Base-by-base conservation (phyloP, 2,888 invertebrate species). In the Papilio gigon region DNA sequence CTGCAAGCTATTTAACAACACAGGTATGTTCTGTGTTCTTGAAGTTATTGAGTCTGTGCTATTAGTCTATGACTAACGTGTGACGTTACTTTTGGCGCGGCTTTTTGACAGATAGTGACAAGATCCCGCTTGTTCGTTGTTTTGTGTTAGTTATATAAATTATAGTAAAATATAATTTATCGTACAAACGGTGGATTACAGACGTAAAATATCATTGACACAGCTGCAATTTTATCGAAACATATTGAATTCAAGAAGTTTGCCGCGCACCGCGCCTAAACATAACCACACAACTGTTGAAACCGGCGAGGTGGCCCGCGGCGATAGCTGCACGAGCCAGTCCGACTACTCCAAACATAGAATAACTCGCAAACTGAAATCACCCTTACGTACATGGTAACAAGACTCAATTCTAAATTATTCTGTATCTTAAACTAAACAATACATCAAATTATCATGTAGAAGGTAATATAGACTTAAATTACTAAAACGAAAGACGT, bases 281-380 rank as follows among this genome's bases (percentile, higher is more conserved):
- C n/a, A n/a, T n/a, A n/a, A n/a, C n/a, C n/a, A n/a, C n/a, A 8
- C 50, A 50, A 50, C 63, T 63, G 63, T 63, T 50, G 22, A 63
- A 22, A 12, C 47, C 11, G 25, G 11, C 61, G 27, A 37, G 17
- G 61, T n/a, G n/a, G 50, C 30, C 63, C 22, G 50, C 50, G 50
- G 50, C 20, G 35, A 37, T 53, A 64, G 50, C 27, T 53, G n/a
- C 50, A 35, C n/a, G n/a, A 37, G 11, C 64, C 50, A 35, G 47
- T 53, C n/a, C n/a, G n/a, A 37, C 50, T 1, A 37, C 25, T 37
- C n/a, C 20, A 47, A 33, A 22, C 44, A 14, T 50, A 33, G 35
- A 37, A 17, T n/a, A 3, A 50, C 17, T 6, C 12, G 20, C 59
- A 25, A 61, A n/a, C 25, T 17, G 44, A 61, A 61, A 42, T 11